These are phyloP conservation scores for Crypturellus undulatus DNA, from an alignment of 2,113 vertebrate species.

Conservation along the genomic window DNA sequence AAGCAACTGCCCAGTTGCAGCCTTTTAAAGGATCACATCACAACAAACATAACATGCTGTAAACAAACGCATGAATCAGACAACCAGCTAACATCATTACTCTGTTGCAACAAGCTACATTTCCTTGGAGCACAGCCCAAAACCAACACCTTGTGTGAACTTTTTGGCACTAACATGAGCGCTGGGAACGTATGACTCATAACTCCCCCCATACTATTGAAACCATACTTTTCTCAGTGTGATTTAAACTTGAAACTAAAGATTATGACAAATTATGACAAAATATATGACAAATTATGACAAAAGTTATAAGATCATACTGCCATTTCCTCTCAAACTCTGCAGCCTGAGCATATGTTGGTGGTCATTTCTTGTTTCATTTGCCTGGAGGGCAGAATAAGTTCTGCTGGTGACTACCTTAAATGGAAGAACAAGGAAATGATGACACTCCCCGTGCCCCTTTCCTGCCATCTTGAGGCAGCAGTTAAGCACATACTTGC, in stretches of 20 bases:
- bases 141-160: neutral
- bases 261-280: neutral
- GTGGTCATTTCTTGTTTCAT: neutral
- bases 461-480: conserved; percentile 24
- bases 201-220: rapidly evolving
- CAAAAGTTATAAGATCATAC: too few relatives aligned
- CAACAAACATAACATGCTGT: neutral
- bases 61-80: neutral
- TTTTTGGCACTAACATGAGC: rapidly evolving
- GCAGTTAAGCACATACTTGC: neutral
- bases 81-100: rapidly evolving
- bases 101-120: neutral
- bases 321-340: neutral
- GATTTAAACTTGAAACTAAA: neutral
- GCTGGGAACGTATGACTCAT: rapidly evolving
- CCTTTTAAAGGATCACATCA: neutral
- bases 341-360: neutral
- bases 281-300: too few relatives aligned
- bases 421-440: neutral
- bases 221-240: neutral
- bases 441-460: neutral
- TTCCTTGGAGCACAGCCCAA: neutral
- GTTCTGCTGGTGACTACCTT: neutral
- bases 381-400: rapidly evolving
- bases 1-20: neutral